Conservation (phyloP, 2,113 vertebrate species). For the Strix uralensis region DNA sequence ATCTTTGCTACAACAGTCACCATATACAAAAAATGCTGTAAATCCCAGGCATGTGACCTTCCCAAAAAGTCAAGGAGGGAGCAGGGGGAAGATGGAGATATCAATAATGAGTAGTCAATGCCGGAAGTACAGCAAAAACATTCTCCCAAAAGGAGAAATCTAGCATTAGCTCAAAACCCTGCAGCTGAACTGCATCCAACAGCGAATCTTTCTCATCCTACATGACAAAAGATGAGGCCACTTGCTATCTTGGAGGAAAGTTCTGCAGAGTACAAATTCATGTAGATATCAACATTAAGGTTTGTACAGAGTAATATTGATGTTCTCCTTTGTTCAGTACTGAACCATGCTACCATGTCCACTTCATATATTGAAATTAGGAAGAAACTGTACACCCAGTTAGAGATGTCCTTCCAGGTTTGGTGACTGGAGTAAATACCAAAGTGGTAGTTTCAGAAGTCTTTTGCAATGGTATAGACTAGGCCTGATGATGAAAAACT, state of each 20-base stretch:
- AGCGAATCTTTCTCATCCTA: background rate
- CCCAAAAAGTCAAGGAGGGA: slow-evolving; percentile 27
- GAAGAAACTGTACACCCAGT: background rate
- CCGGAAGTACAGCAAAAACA: background rate
- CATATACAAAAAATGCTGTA: background rate
- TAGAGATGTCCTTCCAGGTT: background rate
- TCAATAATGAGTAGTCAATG: background rate
- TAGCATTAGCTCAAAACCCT: background rate
- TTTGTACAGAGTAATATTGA: background rate
- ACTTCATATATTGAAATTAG: background rate
- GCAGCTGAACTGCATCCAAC: background rate
- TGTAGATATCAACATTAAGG: background rate
- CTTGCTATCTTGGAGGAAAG: background rate
- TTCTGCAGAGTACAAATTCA: background rate
- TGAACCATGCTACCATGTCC: background rate
- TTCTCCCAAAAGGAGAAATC: background rate
- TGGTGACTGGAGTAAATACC: background rate
- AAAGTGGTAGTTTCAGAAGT: background rate
- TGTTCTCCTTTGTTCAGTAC: background rate
- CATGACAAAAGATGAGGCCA: background rate
- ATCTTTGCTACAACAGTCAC: slow-evolving; percentile 22
- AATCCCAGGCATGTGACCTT: slow-evolving; percentile 1
- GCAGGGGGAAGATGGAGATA: background rate
- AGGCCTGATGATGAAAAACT: background rate
- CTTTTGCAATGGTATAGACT: background rate